Evolutionary conservation across 2,888 invertebrate species (phyloP), one percentile per base, ranked within the genome.

Genomic region (Gymnocheta viridis): DNA sequence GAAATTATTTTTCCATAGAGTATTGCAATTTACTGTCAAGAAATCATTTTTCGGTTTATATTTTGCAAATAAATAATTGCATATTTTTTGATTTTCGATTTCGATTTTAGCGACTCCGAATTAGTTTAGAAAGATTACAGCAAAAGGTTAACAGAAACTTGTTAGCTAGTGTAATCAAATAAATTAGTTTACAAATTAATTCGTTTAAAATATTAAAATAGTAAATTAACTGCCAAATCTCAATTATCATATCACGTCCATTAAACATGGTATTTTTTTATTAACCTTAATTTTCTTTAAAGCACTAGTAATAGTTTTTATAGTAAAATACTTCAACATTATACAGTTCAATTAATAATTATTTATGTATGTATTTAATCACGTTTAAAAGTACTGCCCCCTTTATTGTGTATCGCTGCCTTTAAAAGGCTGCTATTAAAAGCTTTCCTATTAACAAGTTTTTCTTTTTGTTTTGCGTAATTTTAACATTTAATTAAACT

Each of bases 401-500:
- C 10, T 54, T 56, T 56, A 22, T 47, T 29, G 4, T 22, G 4
- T 27, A 38, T 24, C 5, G 17, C 29, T 35, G 41, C 22, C 12
- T 41, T 51, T 74, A 44, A 54, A 56, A 56, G 56, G 2, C 22
- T 56, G 44, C 44, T 19, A 4, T 7, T 14, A 60, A 47, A 58
- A 47, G n/a, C 10, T 14, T 41, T 12, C 1, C 2, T 29, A 9
- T 62, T 24, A 58, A 72, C 5, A 17, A 38, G 4, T 22, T 60
- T 12, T 24, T 41, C 7, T 62, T 44, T 5, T 41, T 24, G 10
- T 62, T 56, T 58, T 66, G 47, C 47, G 56, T 60, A 69, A 60
- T 80, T 74, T 73, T 60, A 67, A 51, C 41, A 73, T 60, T 73
- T 67, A 73, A 73, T 74, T 64, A 73, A 67, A 67, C 73, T 60